Evolutionary conservation across 2,797 vertebrate genomes (phyloP).

Genomic region (Acanthurus lineatus): DNA sequence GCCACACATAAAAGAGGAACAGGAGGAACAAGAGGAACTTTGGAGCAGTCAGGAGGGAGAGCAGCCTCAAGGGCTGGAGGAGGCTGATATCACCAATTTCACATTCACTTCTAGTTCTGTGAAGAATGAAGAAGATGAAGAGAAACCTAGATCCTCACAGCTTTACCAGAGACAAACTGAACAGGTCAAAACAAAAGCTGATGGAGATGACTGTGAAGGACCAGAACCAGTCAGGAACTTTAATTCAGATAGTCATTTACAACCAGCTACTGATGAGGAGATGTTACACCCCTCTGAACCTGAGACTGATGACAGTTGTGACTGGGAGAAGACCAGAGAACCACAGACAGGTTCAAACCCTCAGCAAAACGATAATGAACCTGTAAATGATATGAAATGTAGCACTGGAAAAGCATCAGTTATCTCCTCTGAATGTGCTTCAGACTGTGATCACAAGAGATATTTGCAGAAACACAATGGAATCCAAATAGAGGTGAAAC

Average conservation of each 20-base stretch:
- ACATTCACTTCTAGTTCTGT: not conserved
- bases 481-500: too few species aligned
- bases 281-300: not conserved
- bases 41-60: not conserved
- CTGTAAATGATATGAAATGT: not conserved
- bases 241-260: not conserved
- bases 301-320: not conserved
- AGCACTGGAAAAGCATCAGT: not conserved
- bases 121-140: conserved; percentile 23
- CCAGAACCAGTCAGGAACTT: too few species aligned
- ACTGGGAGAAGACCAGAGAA: not conserved
- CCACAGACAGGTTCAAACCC: not conserved
- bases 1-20: not conserved
- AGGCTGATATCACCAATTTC: too few species aligned
- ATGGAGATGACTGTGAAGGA: not conserved
- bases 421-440: not conserved
- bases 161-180: not conserved
- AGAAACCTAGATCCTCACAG: not conserved
- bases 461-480: too few species aligned
- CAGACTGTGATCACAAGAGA: not conserved
- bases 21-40: too few species aligned
- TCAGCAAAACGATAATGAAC: not conserved
- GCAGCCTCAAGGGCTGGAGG: not conserved
- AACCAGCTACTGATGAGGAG: not conserved
- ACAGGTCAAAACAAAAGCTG: not conserved